These are phyloP conservation scores for Ichneumon xanthorius DNA, from an alignment of 2,888 invertebrate species.

Conservation along the genomic window DNA sequence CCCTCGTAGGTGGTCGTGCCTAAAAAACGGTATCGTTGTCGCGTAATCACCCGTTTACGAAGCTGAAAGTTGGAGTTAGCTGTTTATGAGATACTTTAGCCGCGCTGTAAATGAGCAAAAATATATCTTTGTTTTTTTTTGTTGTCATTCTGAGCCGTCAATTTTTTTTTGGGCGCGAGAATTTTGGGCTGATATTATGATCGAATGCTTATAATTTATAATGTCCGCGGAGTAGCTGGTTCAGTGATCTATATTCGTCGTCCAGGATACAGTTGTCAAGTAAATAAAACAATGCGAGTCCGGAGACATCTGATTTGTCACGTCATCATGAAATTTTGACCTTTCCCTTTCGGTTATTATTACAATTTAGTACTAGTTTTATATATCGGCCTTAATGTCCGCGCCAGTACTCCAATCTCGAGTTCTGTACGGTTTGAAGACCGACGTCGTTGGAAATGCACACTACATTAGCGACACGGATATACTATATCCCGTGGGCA, in stretches of 20 bases:
- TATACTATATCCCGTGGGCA: constrained; percentile 92
- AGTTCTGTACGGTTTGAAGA: constrained; percentile 88
- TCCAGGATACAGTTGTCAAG: constrained; percentile 54
- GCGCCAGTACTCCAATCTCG: constrained; percentile 87
- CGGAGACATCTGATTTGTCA: constrained; percentile 9
- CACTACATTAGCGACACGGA: constrained; percentile 91
- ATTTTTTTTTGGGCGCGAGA: too few relatives aligned
- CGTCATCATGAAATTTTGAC: neutral
- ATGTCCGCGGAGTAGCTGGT: neutral
- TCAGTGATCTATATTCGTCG: constrained; percentile 12
- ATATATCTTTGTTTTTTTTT: too few relatives aligned
- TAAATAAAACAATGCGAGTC: neutral
- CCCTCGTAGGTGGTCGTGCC: too few relatives aligned
- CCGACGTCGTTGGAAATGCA: constrained; percentile 89
- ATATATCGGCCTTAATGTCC: constrained; percentile 74
- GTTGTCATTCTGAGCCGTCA: too few relatives aligned
- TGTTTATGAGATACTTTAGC: too few relatives aligned
- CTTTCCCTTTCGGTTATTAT: neutral
- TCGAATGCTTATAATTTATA: too few relatives aligned
- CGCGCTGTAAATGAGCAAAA: too few relatives aligned
- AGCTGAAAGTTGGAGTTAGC: too few relatives aligned
- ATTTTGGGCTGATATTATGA: too few relatives aligned
- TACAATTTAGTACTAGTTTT: neutral
- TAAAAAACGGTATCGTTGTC: too few relatives aligned
- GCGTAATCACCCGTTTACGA: too few relatives aligned